phyloP scores from a whole-genome alignment of 2,797 vertebrate genomes.

The Todus mexicanus region DNA sequence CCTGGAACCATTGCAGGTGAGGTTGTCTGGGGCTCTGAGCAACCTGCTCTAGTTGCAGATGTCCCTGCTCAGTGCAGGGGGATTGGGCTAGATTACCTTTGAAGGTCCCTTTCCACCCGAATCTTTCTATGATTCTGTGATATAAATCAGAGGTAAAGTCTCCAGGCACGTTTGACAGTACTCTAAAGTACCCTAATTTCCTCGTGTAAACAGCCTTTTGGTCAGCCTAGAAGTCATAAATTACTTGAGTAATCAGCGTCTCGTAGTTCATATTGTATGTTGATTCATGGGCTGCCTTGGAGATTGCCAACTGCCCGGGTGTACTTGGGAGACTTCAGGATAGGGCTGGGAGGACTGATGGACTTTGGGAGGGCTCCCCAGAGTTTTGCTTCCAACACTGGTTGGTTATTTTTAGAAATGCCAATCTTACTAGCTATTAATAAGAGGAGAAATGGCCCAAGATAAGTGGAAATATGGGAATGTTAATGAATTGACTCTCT shows the following conservation, averaged over 20 bases:
- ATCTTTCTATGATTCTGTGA: neutral
- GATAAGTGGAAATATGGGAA: neutral
- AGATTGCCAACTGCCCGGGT: neutral
- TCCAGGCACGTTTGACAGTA: neutral
- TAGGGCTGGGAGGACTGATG: neutral
- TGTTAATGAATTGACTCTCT: neutral
- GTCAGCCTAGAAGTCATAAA: neutral
- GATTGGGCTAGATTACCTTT: neutral
- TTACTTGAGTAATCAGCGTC: neutral
- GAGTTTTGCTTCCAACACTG: neutral
- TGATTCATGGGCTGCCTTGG: neutral
- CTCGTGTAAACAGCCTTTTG: neutral
- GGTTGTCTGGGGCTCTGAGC: too few relatives aligned
- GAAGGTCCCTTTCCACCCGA: neutral
- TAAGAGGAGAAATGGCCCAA: neutral
- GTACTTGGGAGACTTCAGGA: neutral
- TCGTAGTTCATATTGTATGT: neutral
- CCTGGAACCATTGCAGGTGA: too few relatives aligned
- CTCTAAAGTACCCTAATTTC: neutral
- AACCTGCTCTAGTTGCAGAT: neutral
- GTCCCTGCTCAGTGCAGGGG: neutral
- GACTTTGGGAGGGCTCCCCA: neutral
- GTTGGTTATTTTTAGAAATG: neutral
- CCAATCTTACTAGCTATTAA: neutral
- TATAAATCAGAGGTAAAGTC: neutral